Conservation (phyloP, 2,888 invertebrate species). For the Argyresthia albistria region DNA sequence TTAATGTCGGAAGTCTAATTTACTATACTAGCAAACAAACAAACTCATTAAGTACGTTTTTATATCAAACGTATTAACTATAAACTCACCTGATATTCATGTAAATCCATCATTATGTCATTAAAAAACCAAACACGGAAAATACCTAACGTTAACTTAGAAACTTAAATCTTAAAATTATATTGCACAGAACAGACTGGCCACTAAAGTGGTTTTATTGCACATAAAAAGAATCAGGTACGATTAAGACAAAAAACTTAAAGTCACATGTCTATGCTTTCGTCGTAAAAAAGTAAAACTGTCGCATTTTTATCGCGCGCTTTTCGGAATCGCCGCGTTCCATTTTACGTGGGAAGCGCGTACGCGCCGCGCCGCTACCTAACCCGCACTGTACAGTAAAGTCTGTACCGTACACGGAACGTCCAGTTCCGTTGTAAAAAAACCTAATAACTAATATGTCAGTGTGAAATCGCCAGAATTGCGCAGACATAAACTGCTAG, state of each 20-base stretch:
- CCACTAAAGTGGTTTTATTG: slow-evolving; percentile 35
- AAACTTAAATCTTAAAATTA: slow-evolving; percentile 23
- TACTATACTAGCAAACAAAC: too few relatives aligned
- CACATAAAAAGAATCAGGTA: slow-evolving; percentile 32
- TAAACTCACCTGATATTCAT: slow-evolving; percentile 58
- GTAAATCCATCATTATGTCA: slow-evolving; percentile 51
- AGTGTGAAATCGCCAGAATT: slow-evolving; percentile 58
- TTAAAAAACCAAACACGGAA: slow-evolving; percentile 10
- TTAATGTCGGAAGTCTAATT: too few relatives aligned
- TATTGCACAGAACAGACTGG: slow-evolving; percentile 19
- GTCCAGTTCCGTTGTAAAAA: slow-evolving; percentile 20
- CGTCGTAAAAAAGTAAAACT: slow-evolving; percentile 7
- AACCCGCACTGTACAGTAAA: slow-evolving; percentile 21
- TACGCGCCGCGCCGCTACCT: slow-evolving; percentile 23
- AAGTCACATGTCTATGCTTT: slow-evolving; percentile 11
- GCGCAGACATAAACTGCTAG: slow-evolving; percentile 19
- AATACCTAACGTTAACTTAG: slow-evolving; percentile 13
- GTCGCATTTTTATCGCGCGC: slow-evolving; percentile 10
- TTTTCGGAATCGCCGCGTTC: slow-evolving; percentile 9
- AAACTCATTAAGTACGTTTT: too few relatives aligned
- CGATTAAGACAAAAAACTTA: slow-evolving; percentile 11
- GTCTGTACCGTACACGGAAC: slow-evolving; percentile 16
- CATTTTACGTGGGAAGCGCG: slow-evolving; percentile 25
- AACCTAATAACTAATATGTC: slow-evolving; percentile 36
- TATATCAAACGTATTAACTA: too few relatives aligned